Base-by-base conservation (phyloP, 2,113 vertebrate species). In the Gallinago paraguaiae region DNA sequence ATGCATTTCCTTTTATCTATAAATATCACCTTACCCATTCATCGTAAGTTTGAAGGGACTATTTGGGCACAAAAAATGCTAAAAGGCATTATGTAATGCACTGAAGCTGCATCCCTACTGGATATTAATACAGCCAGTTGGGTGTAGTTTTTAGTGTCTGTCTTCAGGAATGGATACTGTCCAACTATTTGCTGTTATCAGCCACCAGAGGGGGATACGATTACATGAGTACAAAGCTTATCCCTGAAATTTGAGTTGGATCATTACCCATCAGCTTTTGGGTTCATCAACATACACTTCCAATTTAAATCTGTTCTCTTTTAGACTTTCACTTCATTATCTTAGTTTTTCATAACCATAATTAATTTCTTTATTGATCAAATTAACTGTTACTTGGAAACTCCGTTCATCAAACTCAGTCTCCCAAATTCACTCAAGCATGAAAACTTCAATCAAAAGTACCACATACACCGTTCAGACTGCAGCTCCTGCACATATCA, bases 191-290 rank as follows among this genome's bases (percentile, higher is more conserved):
- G 50, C 80, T 82, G 35, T 17, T 64, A 23, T 3, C 37, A 81
- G 65, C 79, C 96, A 95, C 88, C 57, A 95, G 96, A 93, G 94
- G 96, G 96, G 82, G 92, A 48, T 35, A 43, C 0, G 31, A 67
- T 79, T 15, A 84, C 92, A 91, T 54, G 79, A 48, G 59, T 64
- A 72, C 41, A 54, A 63, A 78, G 6, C 23, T 54, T 31, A 56
- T 13, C 41, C 59, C 45, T 43, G 51, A 61, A 57, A 72, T 45
- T 1, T 3, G 30, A 57, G 39, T 25, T 67, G 30, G 17, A 50
- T 69, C 50, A 16, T 68, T 51, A 63, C 20, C 56, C 35, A 23
- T 88, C 25, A 48, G 41, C 31, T 75, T 80, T 27, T 13, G 30
- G 9, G 7, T 69, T 82, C 60, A n/a, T 54, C 50, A 50, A n/a